Evolutionary conservation across 2,797 vertebrate genomes (phyloP).

Genomic region (Allochrocebus solatus): DNA sequence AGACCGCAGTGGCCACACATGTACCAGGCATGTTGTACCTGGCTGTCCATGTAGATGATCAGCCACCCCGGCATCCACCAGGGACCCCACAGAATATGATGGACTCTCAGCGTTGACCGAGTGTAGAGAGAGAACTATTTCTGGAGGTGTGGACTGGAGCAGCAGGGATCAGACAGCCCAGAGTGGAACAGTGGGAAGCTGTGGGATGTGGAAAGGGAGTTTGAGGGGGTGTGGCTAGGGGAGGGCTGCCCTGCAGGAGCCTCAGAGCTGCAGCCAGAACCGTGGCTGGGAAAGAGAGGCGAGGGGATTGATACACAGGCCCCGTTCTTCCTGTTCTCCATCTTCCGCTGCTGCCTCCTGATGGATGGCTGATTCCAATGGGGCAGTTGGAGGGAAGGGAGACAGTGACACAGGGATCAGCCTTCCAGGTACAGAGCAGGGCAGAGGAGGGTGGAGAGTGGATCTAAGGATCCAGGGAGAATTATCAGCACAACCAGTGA

Average conservation of each 20-base stretch:
- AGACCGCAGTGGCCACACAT: rapidly evolving
- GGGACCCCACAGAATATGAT: neutral
- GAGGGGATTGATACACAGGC: too few species aligned
- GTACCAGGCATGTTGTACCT: neutral
- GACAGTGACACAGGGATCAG: neutral
- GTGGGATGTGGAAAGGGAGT: neutral
- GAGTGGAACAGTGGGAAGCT: neutral
- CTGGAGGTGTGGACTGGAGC: neutral
- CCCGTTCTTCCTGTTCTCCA: neutral
- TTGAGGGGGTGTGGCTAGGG: neutral
- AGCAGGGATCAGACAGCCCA: neutral
- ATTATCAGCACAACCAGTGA: neutral
- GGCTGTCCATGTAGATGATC: neutral
- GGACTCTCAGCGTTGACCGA: too few species aligned
- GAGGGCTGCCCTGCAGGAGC: neutral
- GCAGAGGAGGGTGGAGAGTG: neutral
- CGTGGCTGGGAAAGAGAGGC: neutral
- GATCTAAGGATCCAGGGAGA: neutral
- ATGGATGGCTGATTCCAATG: neutral
- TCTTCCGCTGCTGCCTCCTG: neutral
- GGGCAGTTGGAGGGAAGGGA: neutral
- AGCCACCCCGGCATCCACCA: neutral
- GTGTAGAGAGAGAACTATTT: neutral
- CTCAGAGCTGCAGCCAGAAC: neutral
- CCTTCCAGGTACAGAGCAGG: neutral